These are phyloP conservation scores for Patagioenas fasciata DNA, from an alignment of 2,113 vertebrate species.

Conservation along the genomic window DNA sequence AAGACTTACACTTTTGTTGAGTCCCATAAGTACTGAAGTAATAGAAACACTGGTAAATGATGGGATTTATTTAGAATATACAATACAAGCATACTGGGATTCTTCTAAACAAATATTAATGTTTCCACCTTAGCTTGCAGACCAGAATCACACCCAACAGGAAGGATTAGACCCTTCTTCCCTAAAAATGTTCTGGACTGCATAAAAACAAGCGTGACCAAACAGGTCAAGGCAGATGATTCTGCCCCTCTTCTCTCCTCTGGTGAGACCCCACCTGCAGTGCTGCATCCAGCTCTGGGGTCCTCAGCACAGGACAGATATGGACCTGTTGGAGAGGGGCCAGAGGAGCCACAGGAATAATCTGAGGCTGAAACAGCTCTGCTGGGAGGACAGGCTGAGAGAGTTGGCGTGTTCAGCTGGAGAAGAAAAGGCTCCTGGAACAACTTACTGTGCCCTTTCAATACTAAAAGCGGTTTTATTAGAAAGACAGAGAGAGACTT, in stretches of 20 bases:
- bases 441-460: fast-evolving
- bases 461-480: fast-evolving
- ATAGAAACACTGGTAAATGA: not conserved
- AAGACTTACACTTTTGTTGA: not conserved
- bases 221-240: not conserved
- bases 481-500: not conserved
- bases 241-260: not conserved
- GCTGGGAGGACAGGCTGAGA: not conserved
- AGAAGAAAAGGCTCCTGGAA: not conserved
- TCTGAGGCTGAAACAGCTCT: not conserved
- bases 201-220: fast-evolving
- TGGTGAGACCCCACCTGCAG: not conserved
- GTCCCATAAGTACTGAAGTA: not conserved
- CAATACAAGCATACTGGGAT: not conserved
- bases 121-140: not conserved
- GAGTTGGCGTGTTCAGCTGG: not conserved
- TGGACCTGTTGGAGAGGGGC: not conserved
- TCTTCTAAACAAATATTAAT: not conserved
- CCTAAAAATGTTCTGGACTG: not conserved
- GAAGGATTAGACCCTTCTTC: not conserved
- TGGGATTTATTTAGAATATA: not conserved
- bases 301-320: not conserved
- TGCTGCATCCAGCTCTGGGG: not conserved
- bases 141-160: fast-evolving
- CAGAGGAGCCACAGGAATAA: not conserved